Base-by-base conservation (phyloP, 2,113 vertebrate genomes). In the Siniperca chuatsi region DNA sequence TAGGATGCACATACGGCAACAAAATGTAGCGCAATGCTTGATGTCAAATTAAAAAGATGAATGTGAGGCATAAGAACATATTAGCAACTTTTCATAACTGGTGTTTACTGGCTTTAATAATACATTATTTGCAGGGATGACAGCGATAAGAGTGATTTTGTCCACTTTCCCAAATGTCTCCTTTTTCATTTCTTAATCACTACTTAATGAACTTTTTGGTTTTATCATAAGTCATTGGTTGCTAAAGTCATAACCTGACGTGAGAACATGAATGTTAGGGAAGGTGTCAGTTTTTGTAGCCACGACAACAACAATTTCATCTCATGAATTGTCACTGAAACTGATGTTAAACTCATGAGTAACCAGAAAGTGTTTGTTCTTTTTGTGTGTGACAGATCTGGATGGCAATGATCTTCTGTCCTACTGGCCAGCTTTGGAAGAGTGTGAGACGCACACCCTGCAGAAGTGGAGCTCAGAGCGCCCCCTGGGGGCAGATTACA, bases 391-490 rank as follows among this genome's bases (percentile, higher is more conserved):
- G 44, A 79, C 94, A 99, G 98, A 99, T 37, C 94, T 98, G 94
- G 98, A 99, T 64, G 98, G 98, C 85, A 99, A 99, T 9, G 98
- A 99, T 92, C 97, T 99, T 88, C 94, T 98, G 94, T 98, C 98
- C 3, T 99, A 98, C 89, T 99, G 98, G 98, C 98, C 98, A 0
- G 97, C 97, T 29, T 91, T 99, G 93, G 97, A 98, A 11, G 97
- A 97, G 86, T 97, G 97, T 0, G 97, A 99, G 76, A 97, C 96
- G 8, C 96, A 96, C 84, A 96, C 96, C 18, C 94, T 99, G 90
- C 98, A 99, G 95, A 98, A 99, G 83, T 99, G 98, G 98, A 98
- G 98, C 87, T 99, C 98, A 0, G 98, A 99, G 89, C 94, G 98
- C 89, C 98, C 97, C 79, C 96, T 99, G 87, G 98, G 98, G 33